These are phyloP conservation scores for Proteles cristata DNA, from an alignment of 2,113 vertebrate genomes.

Conservation along the genomic window DNA sequence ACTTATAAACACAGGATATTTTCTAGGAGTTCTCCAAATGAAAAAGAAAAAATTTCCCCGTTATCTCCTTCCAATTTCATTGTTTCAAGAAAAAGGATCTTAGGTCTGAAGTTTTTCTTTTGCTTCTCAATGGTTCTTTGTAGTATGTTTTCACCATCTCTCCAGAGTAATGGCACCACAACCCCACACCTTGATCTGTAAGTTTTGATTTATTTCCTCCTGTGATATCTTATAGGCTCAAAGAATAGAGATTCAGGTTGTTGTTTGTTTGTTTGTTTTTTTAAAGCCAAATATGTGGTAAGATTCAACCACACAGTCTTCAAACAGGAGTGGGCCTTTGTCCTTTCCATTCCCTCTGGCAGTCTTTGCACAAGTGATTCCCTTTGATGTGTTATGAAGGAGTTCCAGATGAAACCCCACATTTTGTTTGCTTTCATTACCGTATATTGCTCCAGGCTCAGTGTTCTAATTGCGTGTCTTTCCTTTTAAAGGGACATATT, in stretches of 20 bases:
- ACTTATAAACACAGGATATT: neutral
- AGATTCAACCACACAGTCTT: constrained; percentile 58
- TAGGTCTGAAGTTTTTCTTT: neutral
- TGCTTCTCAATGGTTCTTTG: constrained; percentile 17
- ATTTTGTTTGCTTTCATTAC: constrained; percentile 37
- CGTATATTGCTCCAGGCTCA: constrained; percentile 38
- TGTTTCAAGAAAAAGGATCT: neutral
- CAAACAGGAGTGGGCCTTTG: neutral
- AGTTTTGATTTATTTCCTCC: constrained; percentile 66
- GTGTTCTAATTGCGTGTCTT: neutral
- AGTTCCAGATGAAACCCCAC: constrained; percentile 17
- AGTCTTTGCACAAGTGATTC: neutral
- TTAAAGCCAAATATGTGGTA: neutral
- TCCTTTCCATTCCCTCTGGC: neutral
- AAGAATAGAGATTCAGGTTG: neutral
- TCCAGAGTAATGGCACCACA: neutral
- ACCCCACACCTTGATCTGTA: constrained; percentile 45
- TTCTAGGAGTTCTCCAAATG: neutral
- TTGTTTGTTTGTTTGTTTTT: neutral
- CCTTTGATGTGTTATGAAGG: constrained; percentile 53
- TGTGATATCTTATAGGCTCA: constrained; percentile 54
- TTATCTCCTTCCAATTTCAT: neutral
- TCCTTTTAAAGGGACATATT: constrained; percentile 50
- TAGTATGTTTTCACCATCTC: constrained; percentile 6
- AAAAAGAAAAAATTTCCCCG: neutral